A percentile compares a stretch with the other conserved stretches of the same genome.
These are phyloP conservation scores for Nothoprocta pentlandii DNA, from an alignment of 2,113 vertebrate species.

Conservation along the genomic window DNA sequence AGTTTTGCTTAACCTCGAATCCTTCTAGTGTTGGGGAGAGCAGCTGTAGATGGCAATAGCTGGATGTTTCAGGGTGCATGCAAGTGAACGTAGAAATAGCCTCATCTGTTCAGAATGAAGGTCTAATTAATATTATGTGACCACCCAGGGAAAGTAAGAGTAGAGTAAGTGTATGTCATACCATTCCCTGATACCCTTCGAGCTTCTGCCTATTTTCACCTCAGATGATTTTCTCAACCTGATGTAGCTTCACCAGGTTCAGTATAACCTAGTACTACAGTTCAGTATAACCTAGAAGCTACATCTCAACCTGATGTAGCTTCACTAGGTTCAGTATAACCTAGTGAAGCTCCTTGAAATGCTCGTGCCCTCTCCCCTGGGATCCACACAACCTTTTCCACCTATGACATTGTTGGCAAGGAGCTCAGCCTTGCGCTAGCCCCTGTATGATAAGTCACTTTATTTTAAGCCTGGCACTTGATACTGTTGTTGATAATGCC, in stretches of 20 bases:
- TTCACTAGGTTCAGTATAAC: too few species aligned
- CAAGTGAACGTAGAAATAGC: neutral
- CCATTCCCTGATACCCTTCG: neutral
- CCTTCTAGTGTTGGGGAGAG: neutral
- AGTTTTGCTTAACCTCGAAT: neutral
- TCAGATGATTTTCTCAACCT: neutral
- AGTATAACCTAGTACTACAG: too few species aligned
- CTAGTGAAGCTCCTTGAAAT: neutral
- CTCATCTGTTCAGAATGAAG: fast-evolving
- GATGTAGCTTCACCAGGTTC: too few species aligned
- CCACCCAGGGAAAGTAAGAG: neutral
- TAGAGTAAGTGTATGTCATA: neutral
- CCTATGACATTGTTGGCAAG: neutral
- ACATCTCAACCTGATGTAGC: neutral
- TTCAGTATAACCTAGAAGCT: too few species aligned
- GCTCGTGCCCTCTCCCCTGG: neutral
- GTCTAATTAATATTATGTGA: neutral
- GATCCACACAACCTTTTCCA: neutral
- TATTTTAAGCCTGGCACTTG: neutral
- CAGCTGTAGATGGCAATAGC: neutral
- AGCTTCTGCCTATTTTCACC: neutral
- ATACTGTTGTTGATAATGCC: neutral
- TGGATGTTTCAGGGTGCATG: neutral
- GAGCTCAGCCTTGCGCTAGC: fast-evolving
- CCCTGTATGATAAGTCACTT: neutral